These are phyloP conservation scores for Drosophila gaucha DNA, from an alignment of 2,888 invertebrate species.

Conservation along the genomic window DNA sequence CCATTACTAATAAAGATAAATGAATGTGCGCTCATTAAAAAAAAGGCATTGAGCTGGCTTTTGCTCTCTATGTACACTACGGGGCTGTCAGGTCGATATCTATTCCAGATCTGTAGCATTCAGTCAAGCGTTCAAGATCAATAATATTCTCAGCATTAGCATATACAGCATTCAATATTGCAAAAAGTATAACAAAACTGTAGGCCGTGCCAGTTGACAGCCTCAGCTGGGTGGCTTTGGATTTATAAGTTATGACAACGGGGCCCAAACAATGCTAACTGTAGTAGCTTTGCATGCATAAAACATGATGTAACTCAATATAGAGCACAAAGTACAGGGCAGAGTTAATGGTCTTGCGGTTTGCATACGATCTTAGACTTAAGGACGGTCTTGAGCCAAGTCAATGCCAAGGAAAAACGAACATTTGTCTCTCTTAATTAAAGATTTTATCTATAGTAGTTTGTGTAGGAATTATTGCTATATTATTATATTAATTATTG, in stretches of 20 bases:
- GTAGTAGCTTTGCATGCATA: slow-evolving; percentile 49
- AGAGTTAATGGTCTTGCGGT: slow-evolving; percentile 24
- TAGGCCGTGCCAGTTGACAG: slow-evolving; percentile 62
- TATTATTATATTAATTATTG: slow-evolving; percentile 5
- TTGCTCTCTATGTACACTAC: slow-evolving; percentile 14
- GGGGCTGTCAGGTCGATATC: slow-evolving; percentile 53
- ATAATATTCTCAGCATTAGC: slow-evolving; percentile 60
- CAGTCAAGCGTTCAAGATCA: slow-evolving; percentile 75
- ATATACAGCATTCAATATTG: slow-evolving; percentile 18
- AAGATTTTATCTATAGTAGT: neutral
- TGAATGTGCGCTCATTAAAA: slow-evolving; percentile 62
- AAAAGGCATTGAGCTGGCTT: slow-evolving; percentile 71
- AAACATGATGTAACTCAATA: slow-evolving; percentile 44
- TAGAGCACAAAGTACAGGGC: slow-evolving; percentile 29
- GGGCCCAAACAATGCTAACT: slow-evolving; percentile 48
- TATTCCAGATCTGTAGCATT: slow-evolving; percentile 53
- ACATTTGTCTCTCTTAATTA: neutral
- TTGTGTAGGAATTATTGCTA: neutral
- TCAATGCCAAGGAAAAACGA: slow-evolving; percentile 3
- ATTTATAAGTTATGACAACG: slow-evolving; percentile 63
- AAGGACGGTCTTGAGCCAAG: slow-evolving; percentile 10
- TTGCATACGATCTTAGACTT: slow-evolving; percentile 5
- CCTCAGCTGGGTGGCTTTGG: slow-evolving; percentile 60
- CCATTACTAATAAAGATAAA: slow-evolving; percentile 78
- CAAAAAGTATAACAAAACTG: slow-evolving; percentile 1